Base-by-base conservation (phyloP, 2,888 invertebrate genomes). In the Drosophila recens region DNA sequence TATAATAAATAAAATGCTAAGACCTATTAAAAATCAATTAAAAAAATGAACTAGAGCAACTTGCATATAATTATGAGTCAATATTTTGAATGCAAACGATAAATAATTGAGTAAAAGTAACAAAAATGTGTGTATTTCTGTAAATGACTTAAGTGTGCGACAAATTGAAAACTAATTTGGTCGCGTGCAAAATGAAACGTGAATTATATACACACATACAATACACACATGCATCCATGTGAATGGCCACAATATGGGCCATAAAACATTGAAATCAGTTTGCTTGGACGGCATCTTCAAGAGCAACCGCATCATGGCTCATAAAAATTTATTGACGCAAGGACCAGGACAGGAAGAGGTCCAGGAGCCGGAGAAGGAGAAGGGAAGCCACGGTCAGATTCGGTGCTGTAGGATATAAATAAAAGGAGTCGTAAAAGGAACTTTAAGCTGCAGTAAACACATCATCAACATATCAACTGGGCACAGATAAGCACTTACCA, bases 381-480 rank as follows among this genome's bases (percentile, higher is more conserved):
- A 4, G 15, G 23, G 38, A 8, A 3, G 11, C 68, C 70, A 73
- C 57, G 69, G 52, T 52, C 65, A 67, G 70, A 67, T 56, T 48
- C 48, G 70, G 51, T 62, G 72, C 71, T 71, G 20, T 58, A 65
- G 74, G 80, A 90, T 82, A 88, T 88, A 85, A 90, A 88, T 89
- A 90, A 91, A 87, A 88, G 73, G 82, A 88, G 89, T 90, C 90
- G 90, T 90, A 90, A 90, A 85, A 91, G 82, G 82, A 89, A 91
- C 90, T 91, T 91, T 91, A 88, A 90, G 91, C 87, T 89, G 91
- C 90, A 91, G 90, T 90, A 91, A 91, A 91, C 90, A 90, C 91
- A 90, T 90, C 91, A 91, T 90, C 91, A 90, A 90, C 90, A 91
- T 84, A 77, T 86, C 83, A 82, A 87, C 80, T 84, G 77, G 74